Evolutionary conservation across 2,797 vertebrate genomes (phyloP).

Genomic region (Rhabdophis nuchalis): DNA sequence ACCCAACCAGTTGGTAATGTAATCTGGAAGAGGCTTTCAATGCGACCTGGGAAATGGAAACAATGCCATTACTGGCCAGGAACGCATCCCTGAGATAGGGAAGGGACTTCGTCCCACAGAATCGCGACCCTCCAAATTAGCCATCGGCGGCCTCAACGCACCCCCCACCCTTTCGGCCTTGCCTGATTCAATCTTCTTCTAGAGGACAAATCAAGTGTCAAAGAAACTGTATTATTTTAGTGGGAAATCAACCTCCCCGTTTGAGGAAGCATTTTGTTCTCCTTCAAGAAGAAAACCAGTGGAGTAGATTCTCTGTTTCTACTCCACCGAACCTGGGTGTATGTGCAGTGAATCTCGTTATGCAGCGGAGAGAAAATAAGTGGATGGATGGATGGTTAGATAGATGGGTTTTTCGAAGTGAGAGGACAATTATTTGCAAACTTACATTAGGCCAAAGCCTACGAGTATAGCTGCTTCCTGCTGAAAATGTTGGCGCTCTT

Average conservation of each 20-base stretch:
- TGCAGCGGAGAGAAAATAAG: neutral
- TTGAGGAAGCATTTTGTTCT: neutral
- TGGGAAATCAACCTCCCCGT: constrained; percentile 16
- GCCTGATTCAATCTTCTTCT: constrained; percentile 34
- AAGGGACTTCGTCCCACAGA: neutral
- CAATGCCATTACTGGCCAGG: neutral
- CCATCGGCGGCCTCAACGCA: neutral
- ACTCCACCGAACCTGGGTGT: too few relatives aligned
- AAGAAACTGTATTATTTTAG: constrained; percentile 3
- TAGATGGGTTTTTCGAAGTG: neutral
- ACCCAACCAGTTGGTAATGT: neutral
- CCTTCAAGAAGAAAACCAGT: neutral
- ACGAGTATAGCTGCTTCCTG: neutral
- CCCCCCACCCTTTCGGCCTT: constrained; percentile 31
- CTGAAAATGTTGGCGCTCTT: neutral
- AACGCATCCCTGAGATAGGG: neutral
- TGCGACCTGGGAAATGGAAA: neutral
- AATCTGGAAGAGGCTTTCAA: neutral
- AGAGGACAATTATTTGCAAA: neutral
- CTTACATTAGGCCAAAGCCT: neutral
- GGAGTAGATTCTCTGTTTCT: neutral
- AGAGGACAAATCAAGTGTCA: constrained; percentile 44
- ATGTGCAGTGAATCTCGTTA: neutral
- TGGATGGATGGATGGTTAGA: neutral
- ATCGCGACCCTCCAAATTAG: constrained; percentile 28